A percentile compares a stretch with the other conserved stretches of the same genome.
Evolutionary conservation across 1,140 invertebrate genomes (phyloP).

Genomic region (Pantala flavescens): DNA sequence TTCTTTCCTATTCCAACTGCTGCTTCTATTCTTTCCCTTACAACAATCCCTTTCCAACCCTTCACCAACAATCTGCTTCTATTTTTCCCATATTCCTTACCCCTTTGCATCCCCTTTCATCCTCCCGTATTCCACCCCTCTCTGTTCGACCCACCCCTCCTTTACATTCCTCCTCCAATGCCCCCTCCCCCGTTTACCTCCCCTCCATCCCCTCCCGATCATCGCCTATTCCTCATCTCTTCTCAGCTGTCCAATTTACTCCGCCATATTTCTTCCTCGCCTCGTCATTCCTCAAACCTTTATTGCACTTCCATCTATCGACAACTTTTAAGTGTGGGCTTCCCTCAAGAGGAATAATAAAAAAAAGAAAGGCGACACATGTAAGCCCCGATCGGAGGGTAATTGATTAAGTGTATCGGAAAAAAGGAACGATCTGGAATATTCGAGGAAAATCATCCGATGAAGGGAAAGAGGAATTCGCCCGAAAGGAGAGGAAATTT

Average conservation of each 20-base stretch:
- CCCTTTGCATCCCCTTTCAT: no score
- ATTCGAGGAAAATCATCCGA: no score
- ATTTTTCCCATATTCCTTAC: no score
- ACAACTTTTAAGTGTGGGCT: background rate
- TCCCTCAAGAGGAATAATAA: background rate
- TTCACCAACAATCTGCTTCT: no score
- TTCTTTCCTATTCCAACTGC: no score
- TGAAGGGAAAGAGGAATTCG: no score
- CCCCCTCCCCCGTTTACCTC: background rate
- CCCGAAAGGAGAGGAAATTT: no score
- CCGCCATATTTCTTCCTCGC: background rate
- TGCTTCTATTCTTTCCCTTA: no score
- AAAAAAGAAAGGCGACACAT: background rate
- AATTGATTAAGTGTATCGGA: slow-evolving; percentile 2
- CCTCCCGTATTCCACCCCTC: background rate
- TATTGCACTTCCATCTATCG: slow-evolving; percentile 1
- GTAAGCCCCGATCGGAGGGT: background rate
- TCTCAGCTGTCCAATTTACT: slow-evolving; percentile 5
- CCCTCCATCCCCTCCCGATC: background rate
- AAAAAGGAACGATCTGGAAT: background rate
- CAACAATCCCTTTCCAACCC: no score
- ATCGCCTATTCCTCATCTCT: background rate
- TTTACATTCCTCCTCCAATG: background rate
- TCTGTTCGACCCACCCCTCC: background rate
- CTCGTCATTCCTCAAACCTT: slow-evolving; percentile 5